phyloP scores from a whole-genome alignment of 1,140 invertebrate species.

The Dendrolimus punctatus region DNA sequence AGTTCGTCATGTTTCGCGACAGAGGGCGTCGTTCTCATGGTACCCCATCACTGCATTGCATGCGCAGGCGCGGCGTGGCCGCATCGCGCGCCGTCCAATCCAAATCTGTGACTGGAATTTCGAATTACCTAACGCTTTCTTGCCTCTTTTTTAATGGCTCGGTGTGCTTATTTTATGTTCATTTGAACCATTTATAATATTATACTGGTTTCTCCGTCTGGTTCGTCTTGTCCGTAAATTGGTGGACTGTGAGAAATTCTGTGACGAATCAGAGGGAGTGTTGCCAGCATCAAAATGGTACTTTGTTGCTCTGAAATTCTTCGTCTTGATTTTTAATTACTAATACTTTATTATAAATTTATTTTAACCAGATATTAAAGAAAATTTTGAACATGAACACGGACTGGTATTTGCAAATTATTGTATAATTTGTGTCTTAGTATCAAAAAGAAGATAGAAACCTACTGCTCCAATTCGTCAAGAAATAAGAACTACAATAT shows the following conservation, averaged over 20 bases:
- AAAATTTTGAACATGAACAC: too few relatives aligned
- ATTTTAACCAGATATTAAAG: too few relatives aligned
- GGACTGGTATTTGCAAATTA: too few relatives aligned
- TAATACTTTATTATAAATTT: too few relatives aligned
- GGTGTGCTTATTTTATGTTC: slow-evolving; percentile 64
- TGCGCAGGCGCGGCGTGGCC: slow-evolving; percentile 16
- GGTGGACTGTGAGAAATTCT: neutral
- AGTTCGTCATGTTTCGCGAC: too few relatives aligned
- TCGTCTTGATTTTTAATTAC: too few relatives aligned
- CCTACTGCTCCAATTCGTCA: too few relatives aligned
- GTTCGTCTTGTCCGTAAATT: slow-evolving; percentile 1
- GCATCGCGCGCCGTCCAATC: slow-evolving; percentile 7
- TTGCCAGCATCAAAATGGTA: neutral
- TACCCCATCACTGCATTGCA: slow-evolving; percentile 39
- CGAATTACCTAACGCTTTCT: slow-evolving; percentile 60
- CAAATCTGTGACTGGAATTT: slow-evolving; percentile 62
- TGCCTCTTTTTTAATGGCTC: slow-evolving; percentile 65
- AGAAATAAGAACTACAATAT: too few relatives aligned
- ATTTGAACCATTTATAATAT: slow-evolving; percentile 18
- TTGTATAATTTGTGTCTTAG: too few relatives aligned
- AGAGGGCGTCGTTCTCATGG: too few relatives aligned
- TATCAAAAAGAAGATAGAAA: too few relatives aligned
- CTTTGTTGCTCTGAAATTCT: too few relatives aligned
- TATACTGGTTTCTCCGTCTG: slow-evolving; percentile 17
- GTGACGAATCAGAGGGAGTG: neutral